Conservation (phyloP, 2,113 vertebrate genomes). For the Rhombomys opimus region DNA sequence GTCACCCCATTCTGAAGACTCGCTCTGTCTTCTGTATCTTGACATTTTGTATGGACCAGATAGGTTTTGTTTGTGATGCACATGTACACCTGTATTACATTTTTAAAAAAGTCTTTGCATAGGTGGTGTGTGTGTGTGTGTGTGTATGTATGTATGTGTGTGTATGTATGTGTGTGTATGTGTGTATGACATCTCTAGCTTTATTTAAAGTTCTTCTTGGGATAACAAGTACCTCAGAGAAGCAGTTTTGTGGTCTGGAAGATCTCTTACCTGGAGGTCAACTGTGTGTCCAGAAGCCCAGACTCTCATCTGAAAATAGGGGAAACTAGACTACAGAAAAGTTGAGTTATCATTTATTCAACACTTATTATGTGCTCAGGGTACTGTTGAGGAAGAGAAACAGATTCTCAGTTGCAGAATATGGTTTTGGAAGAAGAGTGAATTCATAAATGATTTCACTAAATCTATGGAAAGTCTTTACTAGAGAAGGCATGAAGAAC, state of each 20-base stretch:
- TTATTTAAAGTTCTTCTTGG: neutral
- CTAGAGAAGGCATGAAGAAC: neutral
- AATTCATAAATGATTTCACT: neutral
- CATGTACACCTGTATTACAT: neutral
- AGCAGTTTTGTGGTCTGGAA: neutral
- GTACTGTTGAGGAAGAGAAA: constrained; percentile 5
- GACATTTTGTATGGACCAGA: neutral
- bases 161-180: accelerated
- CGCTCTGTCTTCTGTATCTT: neutral
- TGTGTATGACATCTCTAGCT: neutral
- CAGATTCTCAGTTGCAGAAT: neutral
- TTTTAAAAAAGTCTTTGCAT: neutral
- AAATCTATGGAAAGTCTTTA: constrained; percentile 6
- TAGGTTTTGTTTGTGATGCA: neutral
- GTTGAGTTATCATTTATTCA: neutral
- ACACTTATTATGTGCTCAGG: neutral
- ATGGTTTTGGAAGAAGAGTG: neutral
- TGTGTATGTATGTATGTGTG: neutral
- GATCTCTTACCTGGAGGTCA: neutral
- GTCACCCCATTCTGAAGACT: neutral
- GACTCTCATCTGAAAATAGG: neutral
- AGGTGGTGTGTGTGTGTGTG: neutral
- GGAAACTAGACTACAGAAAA: neutral
- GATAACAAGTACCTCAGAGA: neutral
- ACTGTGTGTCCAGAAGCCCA: neutral